phyloP scores from a whole-genome alignment of 2,113 vertebrate species.

The Oryctolagus cuniculus region mOryCun1.1 NC_091443.1:12353001-12353500 shows the following conservation, averaged over 20 bases:
- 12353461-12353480: background rate
- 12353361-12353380: background rate
- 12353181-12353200: background rate
- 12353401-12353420: background rate
- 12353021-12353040: background rate
- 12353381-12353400: background rate
- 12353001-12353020: background rate
- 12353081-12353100: background rate
- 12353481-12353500: background rate
- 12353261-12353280: background rate
- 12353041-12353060: no score
- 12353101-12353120: background rate
- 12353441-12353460: background rate
- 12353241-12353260: background rate
- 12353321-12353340: background rate
- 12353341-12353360: background rate
- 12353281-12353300: background rate
- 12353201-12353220: background rate
- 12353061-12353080: background rate
- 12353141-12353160: background rate
- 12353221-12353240: background rate
- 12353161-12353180: background rate
- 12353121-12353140: background rate
- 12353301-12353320: background rate
- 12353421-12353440: background rate